These are phyloP conservation scores for Allygus modestus DNA, from an alignment of 2,888 invertebrate genomes.

Conservation along the genomic window DNA sequence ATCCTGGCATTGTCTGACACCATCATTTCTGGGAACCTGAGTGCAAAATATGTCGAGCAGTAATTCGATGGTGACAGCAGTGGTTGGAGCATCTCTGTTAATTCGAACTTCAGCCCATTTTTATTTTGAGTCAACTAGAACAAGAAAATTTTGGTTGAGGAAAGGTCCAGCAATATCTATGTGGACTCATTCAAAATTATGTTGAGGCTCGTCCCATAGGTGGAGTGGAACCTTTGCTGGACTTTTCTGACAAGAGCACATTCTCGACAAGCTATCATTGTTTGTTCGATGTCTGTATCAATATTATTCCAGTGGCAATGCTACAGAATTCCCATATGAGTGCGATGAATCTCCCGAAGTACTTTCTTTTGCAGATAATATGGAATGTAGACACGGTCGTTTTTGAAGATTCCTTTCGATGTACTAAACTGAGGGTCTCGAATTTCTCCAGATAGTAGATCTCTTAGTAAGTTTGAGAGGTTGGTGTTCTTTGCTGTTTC, in stretches of 20 bases:
- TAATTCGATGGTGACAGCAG: slow-evolving; percentile 55
- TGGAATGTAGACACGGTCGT: slow-evolving; percentile 64
- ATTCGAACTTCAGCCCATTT: slow-evolving; percentile 62
- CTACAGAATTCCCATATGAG: slow-evolving; percentile 69
- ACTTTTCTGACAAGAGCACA: slow-evolving; percentile 67
- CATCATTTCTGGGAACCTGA: slow-evolving; percentile 62
- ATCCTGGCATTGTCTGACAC: slow-evolving; percentile 66
- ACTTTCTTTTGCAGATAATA: slow-evolving; percentile 62
- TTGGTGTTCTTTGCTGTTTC: slow-evolving; percentile 63
- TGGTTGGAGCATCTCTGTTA: slow-evolving; percentile 54
- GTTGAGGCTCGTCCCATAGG: slow-evolving; percentile 68
- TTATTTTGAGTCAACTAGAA: slow-evolving; percentile 64
- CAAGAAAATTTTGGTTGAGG: slow-evolving; percentile 40
- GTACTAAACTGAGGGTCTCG: neutral
- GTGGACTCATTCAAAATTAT: slow-evolving; percentile 67
- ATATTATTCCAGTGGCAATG: slow-evolving; percentile 68
- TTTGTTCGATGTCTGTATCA: slow-evolving; percentile 69
- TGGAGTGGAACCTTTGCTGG: slow-evolving; percentile 69
- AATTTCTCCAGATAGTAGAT: neutral
- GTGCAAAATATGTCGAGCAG: slow-evolving; percentile 63
- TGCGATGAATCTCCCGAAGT: slow-evolving; percentile 69
- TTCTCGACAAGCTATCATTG: slow-evolving; percentile 66
- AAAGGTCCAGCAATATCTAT: slow-evolving; percentile 54
- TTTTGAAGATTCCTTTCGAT: slow-evolving; percentile 61
- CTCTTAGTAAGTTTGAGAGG: neutral